A percentile compares a stretch with the other conserved stretches of the same genome.
phyloP scores from a whole-genome alignment of 1,140 invertebrate species.

The Sminthurinus signatus region DNA sequence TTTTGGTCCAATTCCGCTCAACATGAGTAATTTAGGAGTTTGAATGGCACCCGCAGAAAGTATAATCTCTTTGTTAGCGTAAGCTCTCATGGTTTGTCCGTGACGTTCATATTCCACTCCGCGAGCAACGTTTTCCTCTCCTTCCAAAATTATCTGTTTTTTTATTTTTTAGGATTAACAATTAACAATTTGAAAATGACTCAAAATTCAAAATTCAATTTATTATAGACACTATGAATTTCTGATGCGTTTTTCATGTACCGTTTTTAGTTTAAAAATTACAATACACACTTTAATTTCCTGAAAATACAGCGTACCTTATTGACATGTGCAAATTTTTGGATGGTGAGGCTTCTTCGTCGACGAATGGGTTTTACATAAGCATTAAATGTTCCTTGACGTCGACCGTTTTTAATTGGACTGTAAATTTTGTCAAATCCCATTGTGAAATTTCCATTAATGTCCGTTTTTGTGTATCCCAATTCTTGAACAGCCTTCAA shows the following conservation, averaged over 20 bases:
- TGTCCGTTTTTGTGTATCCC: conserved; percentile 26
- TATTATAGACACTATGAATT: not conserved
- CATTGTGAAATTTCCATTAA: conserved; percentile 30
- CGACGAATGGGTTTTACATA: conserved; percentile 12
- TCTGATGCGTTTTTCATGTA: not conserved
- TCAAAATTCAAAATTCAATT: not conserved
- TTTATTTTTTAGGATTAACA: not conserved
- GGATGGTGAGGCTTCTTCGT: conserved; percentile 21
- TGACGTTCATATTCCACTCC: conserved; percentile 34
- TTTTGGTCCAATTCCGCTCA: conserved; percentile 48
- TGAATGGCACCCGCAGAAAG: conserved; percentile 43
- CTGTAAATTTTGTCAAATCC: conserved; percentile 32
- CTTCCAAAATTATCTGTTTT: conserved; percentile 11
- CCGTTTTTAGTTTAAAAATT: not conserved
- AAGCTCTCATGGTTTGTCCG: conserved; percentile 34
- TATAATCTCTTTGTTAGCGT: conserved; percentile 43
- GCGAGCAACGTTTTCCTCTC: conserved; percentile 15
- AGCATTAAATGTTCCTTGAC: conserved; percentile 7
- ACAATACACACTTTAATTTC: not conserved
- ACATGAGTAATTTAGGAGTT: conserved; percentile 46
- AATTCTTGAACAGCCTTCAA: conserved; percentile 25
- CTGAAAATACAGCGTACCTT: conserved; percentile 18
- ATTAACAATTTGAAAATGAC: conserved; percentile 1
- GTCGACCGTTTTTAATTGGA: conserved; percentile 15
- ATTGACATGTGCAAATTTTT: conserved; percentile 29